Evolutionary conservation across 2,888 invertebrate species (phyloP).

Genomic region (Apodemia duryi): DNA sequence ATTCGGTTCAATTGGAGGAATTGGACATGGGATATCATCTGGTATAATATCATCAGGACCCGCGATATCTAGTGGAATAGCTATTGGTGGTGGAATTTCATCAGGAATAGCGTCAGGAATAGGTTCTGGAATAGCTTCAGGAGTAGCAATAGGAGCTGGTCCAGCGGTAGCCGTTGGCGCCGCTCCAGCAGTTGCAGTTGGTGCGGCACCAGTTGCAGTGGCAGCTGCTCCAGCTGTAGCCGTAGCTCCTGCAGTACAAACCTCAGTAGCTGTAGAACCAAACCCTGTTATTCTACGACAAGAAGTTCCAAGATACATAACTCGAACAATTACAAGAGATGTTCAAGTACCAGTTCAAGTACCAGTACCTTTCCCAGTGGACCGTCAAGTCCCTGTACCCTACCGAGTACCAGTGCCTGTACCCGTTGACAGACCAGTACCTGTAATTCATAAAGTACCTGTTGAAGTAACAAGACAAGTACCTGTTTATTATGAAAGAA

Average conservation of each 20-base stretch:
- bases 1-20: conserved; percentile 20
- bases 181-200: conserved; percentile 35
- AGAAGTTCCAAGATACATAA: conserved; percentile 66
- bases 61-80: conserved; percentile 22
- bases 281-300: conserved; percentile 68
- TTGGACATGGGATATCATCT: conserved; percentile 24
- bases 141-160: not conserved
- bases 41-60: conserved; percentile 23
- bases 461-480: conserved; percentile 72
- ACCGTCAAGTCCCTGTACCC: conserved; percentile 68
- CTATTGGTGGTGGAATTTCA: conserved; percentile 20
- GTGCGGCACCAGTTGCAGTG: conserved; percentile 26
- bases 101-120: conserved; percentile 31
- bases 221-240: conserved; percentile 37
- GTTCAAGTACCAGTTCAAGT: conserved; percentile 59
- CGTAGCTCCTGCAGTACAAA: conserved; percentile 48
- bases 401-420: conserved; percentile 76
- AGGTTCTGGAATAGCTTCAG: conserved; percentile 17
- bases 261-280: conserved; percentile 59
- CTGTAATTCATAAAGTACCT: conserved; percentile 72
- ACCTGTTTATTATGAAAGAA: conserved; percentile 69
- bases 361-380: conserved; percentile 49
- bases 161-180: no score
- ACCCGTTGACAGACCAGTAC: conserved; percentile 72
- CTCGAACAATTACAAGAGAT: conserved; percentile 65